phyloP scores from a whole-genome alignment of 1,140 invertebrate genomes.

The Bombus huntii region DNA sequence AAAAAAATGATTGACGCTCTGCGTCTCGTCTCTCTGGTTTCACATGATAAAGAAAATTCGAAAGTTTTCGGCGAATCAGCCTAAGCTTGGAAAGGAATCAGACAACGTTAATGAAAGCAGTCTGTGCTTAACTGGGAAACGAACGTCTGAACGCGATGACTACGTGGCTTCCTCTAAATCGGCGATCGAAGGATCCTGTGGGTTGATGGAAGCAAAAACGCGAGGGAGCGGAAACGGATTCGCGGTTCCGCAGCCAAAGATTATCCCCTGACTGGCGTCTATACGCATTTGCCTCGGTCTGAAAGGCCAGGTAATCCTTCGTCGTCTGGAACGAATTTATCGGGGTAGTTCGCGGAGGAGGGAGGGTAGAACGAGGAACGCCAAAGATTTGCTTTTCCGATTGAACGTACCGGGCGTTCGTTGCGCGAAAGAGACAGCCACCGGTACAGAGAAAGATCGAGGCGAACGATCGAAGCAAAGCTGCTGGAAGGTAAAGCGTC shows the following conservation, averaged over 20 bases:
- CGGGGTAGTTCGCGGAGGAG: conserved; percentile 58
- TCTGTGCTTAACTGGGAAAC: neutral
- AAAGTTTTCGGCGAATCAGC: too few species aligned
- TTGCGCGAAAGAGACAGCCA: conserved; percentile 23
- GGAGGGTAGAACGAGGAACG: conserved; percentile 40
- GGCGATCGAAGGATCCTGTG: neutral
- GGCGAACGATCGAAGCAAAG: conserved; percentile 52
- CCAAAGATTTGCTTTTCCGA: conserved; percentile 82
- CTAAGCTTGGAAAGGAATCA: neutral
- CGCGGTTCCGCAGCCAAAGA: conserved; percentile 64
- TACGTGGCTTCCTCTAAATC: conserved; percentile 26
- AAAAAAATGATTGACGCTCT: too few species aligned
- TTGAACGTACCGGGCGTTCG: conserved; percentile 72
- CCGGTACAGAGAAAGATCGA: conserved; percentile 1
- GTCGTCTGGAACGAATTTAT: conserved; percentile 75
- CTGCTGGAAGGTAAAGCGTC: conserved; percentile 70
- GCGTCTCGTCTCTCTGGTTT: too few species aligned
- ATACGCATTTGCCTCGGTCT: conserved; percentile 62
- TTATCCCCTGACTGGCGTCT: conserved; percentile 65
- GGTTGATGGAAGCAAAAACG: conserved; percentile 29
- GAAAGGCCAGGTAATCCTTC: conserved; percentile 69
- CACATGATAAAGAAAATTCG: too few species aligned
- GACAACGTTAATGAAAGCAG: neutral
- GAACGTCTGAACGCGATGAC: neutral
- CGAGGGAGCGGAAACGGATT: conserved; percentile 43